Evolutionary conservation across 2,888 invertebrate genomes (phyloP), one percentile per base, ranked within the genome.

Genomic region (Patella ulyssiponensis): DNA sequence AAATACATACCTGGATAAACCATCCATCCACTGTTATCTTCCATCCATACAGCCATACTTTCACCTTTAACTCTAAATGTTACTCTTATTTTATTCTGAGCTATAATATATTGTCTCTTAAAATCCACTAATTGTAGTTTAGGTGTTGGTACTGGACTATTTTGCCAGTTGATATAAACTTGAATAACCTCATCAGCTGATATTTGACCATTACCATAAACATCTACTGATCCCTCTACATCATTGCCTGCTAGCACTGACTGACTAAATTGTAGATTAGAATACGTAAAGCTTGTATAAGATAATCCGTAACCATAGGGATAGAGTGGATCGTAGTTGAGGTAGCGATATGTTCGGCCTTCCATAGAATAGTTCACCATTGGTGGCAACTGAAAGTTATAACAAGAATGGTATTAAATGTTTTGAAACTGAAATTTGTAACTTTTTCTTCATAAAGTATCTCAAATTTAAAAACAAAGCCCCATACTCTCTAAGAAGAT

Each of bases 241-340:
- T 84, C 83, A 27, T 83, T 73, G 3, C 88, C 87, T 12, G 82
- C 84, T 53, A 81, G 80, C 44, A 86, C 78, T 54, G 58, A 80
- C 2, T 56, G 53, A 14, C 71, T 73, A 15, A 84, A 70, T 15
- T 69, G 23, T 44, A 86, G 76, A 51, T 80, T 76, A 44, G 73
- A 78, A 80, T 84, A 87, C 20, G 71, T 69, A 73, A 86, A 86
- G 23, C 56, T 69, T 11, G 86, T 83, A 75, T 87, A 87, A 15
- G 87, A 87, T 53, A 87, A 79, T 15, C 87, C 87, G 79, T 85
- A 87, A 4, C 87, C 87, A 83, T 88, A 89, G 1, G 88, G 87
- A 74, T 83, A 89, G 33, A 87, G 81, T 5, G 88, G 88, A 15
- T 83, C 80, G 15, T 83, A 86, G 33, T 76, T 74, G 69, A 84